Evolutionary conservation across 2,888 invertebrate species (phyloP), one percentile per base, ranked within the genome.

Genomic region (Seira sanloemensis): DNA sequence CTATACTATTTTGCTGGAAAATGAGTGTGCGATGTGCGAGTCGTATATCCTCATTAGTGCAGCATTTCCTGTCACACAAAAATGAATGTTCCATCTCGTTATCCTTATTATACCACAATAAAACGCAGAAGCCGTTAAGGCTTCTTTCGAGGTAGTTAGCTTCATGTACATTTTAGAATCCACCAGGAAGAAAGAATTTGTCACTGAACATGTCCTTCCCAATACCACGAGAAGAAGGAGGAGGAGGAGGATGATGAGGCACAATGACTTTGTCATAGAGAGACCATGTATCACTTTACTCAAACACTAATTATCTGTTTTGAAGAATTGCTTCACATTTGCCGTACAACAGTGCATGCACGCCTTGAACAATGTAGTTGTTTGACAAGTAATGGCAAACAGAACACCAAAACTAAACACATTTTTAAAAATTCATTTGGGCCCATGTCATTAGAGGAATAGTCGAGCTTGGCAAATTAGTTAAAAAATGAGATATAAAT

Each of bases 31-130:
- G 69, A n/a, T 7, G 37, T 37, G 37, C 37, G 46, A 21, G 21
- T 37, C 71, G 46, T 71, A 71, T 71, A 71, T 71, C 46, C 71
- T 71, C 71, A 71, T 71, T 71, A 71, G 71, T 16, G 46, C 4
- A 7, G 46, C 37, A 19, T 71, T 26, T 68, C 18, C 26, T 25
- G 24, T 68, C 68, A 25, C 12, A n/a, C 26, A 58, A 58, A 58
- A 58, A 58, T 58, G 58, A 58, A 58, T 58, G 58, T 58, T 58
- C 18, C 58, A 58, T 58, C 58, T 58, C 58, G 58, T 58, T 58
- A 58, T 58, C 58, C 58, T 58, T 58, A 58, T 58, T 58, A 58
- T 9, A 4, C 58, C 18, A 18, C n/a, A 58, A 58, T 18, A 58
- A 58, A 58, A 58, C n/a, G 37, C 37, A 37, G 37, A 37, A 37